Conservation (phyloP, 2,888 invertebrate species). For the Eupelmus urozonus region DNA sequence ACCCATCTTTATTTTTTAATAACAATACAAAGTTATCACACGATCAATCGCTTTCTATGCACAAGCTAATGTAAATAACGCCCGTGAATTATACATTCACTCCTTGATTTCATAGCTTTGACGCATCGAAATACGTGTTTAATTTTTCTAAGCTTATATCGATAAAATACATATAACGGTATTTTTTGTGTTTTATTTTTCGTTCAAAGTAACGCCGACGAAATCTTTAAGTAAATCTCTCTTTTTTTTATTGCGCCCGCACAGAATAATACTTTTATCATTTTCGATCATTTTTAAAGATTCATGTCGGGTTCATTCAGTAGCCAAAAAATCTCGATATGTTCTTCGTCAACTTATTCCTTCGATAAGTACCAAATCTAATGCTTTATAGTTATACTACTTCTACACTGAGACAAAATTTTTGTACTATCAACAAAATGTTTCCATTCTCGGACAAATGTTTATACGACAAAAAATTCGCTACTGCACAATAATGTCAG, state of each 20-base stretch:
- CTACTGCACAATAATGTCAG: background rate
- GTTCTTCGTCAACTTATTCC: slow-evolving; percentile 34
- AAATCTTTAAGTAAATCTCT: slow-evolving; percentile 48
- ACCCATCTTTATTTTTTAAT: slow-evolving; percentile 50
- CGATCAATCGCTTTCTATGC: slow-evolving; percentile 27
- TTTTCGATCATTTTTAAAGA: slow-evolving; percentile 33
- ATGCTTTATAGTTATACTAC: slow-evolving; percentile 18
- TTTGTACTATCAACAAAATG: slow-evolving; percentile 36
- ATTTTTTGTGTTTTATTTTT: slow-evolving; percentile 30
- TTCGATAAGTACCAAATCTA: slow-evolving; percentile 56
- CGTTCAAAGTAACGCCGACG: slow-evolving; percentile 23
- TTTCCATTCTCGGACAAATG: background rate
- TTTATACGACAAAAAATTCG: slow-evolving; percentile 11
- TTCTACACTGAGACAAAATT: slow-evolving; percentile 12
- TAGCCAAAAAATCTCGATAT: slow-evolving; percentile 52
- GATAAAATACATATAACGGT: slow-evolving; percentile 57
- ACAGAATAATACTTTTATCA: slow-evolving; percentile 56
- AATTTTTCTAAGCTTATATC: slow-evolving; percentile 39
- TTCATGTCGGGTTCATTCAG: slow-evolving; percentile 23
- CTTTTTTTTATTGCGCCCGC: slow-evolving; percentile 46
- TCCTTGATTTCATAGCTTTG: slow-evolving; percentile 18
- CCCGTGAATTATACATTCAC: slow-evolving; percentile 26
- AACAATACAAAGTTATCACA: slow-evolving; percentile 57
- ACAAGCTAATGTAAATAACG: slow-evolving; percentile 38
- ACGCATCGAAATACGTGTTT: slow-evolving; percentile 13